Percentiles rank a stretch among this genome's conserved stretches.
Conservation (phyloP, 2,113 vertebrate species). For the Apteryx mantelli region DNA sequence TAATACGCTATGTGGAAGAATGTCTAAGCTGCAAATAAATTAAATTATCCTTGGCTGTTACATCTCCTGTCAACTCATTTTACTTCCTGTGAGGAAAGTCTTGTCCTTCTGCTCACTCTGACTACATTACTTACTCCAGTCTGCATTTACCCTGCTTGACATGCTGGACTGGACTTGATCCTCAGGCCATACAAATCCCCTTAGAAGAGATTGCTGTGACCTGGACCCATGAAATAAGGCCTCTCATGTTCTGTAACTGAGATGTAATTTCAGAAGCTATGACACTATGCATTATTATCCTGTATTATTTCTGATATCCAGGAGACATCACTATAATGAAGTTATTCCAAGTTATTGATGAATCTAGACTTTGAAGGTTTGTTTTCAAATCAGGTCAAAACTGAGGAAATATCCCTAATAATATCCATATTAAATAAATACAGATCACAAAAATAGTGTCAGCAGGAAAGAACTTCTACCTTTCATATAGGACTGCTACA, state of each 20-base stretch:
- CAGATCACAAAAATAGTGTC: background rate
- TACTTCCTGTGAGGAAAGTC: background rate
- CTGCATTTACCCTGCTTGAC: background rate
- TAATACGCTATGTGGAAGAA: background rate
- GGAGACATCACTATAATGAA: background rate
- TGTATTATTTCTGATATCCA: background rate
- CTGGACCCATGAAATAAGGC: background rate
- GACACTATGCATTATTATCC: background rate
- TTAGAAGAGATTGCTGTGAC: background rate
- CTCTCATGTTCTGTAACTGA: background rate
- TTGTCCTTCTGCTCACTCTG: background rate
- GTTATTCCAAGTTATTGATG: background rate
- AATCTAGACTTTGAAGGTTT: background rate
- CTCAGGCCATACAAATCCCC: background rate
- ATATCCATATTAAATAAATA: background rate
- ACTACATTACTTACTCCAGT: background rate
- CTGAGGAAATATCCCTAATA: background rate
- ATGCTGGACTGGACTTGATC: background rate
- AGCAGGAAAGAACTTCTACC: background rate
- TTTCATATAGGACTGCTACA: background rate
- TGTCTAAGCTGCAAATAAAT: background rate
- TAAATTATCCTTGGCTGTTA: background rate
- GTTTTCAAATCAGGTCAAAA: background rate
- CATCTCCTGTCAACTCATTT: background rate
- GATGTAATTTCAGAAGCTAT: background rate